Base-by-base conservation (phyloP, 2,113 vertebrate species). In the Hippocampus mohnikei region DNA sequence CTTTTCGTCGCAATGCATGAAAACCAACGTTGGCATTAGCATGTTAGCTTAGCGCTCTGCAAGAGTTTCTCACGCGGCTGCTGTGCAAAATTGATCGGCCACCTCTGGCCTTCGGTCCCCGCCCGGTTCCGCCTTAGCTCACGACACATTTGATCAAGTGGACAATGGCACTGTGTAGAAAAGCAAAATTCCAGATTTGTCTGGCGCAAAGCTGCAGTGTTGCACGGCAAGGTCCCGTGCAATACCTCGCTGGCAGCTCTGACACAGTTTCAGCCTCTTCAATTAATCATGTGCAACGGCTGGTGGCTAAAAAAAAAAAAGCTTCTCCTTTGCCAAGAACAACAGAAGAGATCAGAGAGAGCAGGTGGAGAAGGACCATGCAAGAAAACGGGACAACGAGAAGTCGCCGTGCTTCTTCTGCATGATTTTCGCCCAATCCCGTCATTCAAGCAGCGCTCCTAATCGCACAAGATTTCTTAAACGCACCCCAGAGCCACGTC, bases 261-360 rank as follows among this genome's bases (percentile, higher is more conserved):
- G 77, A 84, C 84, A 86, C 67, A 86, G 46, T 81, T 85, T 76
- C 79, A 77, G 78, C 76, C 75, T 79, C 77, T 16, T 80, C 76
- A 80, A 84, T 86, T 75, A 88, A 87, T 88, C 84, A 88, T 84
- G 66, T 74, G 84, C 71, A 73, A 80, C 55, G 73, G 72, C 52
- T 52, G 75, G 70, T 48, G 42, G 73, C 69, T 37, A 37, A 6
- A 76, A 29, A 71, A 78, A 74, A 76, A 78, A 81, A 46, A 76
- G 58, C 67, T 73, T 74, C 16, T 76, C 67, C 42, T 37, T 46
- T 63, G 63, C 60, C 73, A 72, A 76, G 69, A 76, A 73, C 71
- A 63, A 69, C 67, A 59, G 0, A 5, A 40, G 63, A 63, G 16
- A 37, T 11, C 66, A 59, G 0, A 5, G 37, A 64, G 52, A n/a